Evolutionary conservation across 2,888 invertebrate genomes (phyloP), one percentile per base, ranked within the genome.

Genomic region (Drosophila rellima): DNA sequence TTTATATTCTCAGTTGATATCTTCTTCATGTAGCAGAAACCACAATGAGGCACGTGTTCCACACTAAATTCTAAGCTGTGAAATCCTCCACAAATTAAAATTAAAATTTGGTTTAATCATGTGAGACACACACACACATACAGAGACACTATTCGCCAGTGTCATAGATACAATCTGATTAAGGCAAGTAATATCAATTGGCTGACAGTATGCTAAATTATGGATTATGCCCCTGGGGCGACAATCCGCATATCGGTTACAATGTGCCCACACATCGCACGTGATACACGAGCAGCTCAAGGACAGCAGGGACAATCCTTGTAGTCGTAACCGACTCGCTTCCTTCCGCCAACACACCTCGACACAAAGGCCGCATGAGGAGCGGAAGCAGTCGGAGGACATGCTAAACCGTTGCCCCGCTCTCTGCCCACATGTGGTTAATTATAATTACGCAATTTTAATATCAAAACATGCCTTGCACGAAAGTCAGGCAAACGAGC

Each of bases 401-500:
- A 80, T 66, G 80, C 73, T 82, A 74, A 80, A 56, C 80, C 68
- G 51, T 62, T 64, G 60, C 57, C 44, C 35, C 42, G 39, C 20
- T 7, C 11, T 13, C 45, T 8, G 80, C 78, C 80, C 89, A 89
- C 90, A 90, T 87, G 89, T 87, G 91, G 88, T 90, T 90, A 91
- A 91, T 91, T 90, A 89, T 91, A 91, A 91, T 91, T 90, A 90
- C 81, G 82, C 89, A 89, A 87, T 85, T 85, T 85, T 82, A 85
- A 85, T 85, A 85, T 87, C 82, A 84, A 87, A 85, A 84, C 82
- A 86, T 63, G 74, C 70, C 73, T 44, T 50, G 60, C 69, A 59
- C 62, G 56, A 61, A 65, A 66, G 66, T 63, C 69, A 60, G 63
- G 51, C 39, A 44, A 45, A 35, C 17, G 20, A n/a, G 71, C 52